Evolutionary conservation across 2,797 vertebrate genomes (phyloP).

Genomic region (Varecia variegata): DNA sequence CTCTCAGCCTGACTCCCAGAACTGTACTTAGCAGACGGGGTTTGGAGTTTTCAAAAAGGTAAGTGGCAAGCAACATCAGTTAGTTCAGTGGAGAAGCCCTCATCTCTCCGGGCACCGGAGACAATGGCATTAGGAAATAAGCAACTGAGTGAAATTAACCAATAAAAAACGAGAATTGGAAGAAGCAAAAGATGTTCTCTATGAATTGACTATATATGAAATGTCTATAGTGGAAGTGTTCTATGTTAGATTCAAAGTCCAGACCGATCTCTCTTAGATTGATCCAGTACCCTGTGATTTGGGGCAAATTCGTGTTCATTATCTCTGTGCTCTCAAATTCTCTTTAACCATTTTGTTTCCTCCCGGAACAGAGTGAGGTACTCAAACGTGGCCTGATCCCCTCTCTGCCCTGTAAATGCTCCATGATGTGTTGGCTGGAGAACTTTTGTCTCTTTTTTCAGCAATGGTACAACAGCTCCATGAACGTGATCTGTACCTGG

Average conservation of each 20-base stretch:
- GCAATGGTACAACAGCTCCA: constrained; percentile 99
- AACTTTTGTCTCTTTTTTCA: constrained; percentile 96
- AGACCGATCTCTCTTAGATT: background rate
- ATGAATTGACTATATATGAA: background rate
- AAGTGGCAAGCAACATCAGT: constrained; percentile 64
- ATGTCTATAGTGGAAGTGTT: background rate
- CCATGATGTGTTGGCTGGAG: constrained; percentile 89
- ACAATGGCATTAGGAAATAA: background rate
- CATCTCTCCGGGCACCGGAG: background rate
- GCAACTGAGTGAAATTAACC: background rate
- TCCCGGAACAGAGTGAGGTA: constrained; percentile 20
- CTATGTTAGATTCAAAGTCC: background rate
- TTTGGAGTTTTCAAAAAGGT: constrained; percentile 63
- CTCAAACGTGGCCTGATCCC: background rate
- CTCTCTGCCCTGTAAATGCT: background rate
- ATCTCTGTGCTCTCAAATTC: constrained; percentile 19
- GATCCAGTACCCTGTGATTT: background rate
- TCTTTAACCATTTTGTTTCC: constrained; percentile 44
- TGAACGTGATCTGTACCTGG: constrained; percentile 99
- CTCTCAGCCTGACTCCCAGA: constrained; percentile 9
- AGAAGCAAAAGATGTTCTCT: background rate
- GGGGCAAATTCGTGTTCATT: background rate
- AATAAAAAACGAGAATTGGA: constrained; percentile 12
- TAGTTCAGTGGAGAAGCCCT: background rate
- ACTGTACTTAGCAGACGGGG: background rate